Base-by-base conservation (phyloP, 2,113 vertebrate genomes). In the Stigmatopora argus region DNA sequence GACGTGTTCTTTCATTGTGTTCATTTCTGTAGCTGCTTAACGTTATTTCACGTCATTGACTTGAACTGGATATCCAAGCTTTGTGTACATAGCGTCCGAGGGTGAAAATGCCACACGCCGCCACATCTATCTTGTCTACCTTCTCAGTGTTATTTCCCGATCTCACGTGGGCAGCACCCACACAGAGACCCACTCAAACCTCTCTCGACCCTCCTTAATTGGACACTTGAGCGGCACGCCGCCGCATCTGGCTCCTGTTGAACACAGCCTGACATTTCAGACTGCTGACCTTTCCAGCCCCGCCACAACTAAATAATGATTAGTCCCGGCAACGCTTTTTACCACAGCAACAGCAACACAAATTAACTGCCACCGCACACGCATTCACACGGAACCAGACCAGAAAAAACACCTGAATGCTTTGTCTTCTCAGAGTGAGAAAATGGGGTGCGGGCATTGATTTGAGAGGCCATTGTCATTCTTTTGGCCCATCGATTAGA, bases 261-360 rank as follows among this genome's bases (percentile, higher is more conserved):
- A 98, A 96, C 85, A 89, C 87, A 85, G 88, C 87, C 93, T 98
- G 96, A 98, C 96, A 97, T 98, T 98, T 98, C 93, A 94, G 94
- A 95, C 93, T 92, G 92, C 92, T 97, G 96, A 98, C 96, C 96
- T 98, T 98, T 98, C 93, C 92, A 92, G 92, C 78, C 91, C 92
- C 88, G 72, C 89, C 90, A 90, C 92, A 92, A 93, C 94, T 95
- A 93, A 92, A 92, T 95, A 98, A 97, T 97, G 94, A 98, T 96
- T 92, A 94, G 92, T 91, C 89, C 88, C 90, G 90, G 88, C 91
- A 92, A 95, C 94, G 94, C 94, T 96, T 56, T 93, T 92, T 88
- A 90, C 90, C 91, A 93, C 93, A 93, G 94, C 92, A 91, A 69
- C 66, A 34, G 88, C 91, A 79, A 72, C 75, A 64, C 55, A 77